phyloP scores from a whole-genome alignment of 2,797 vertebrate species.

The Argyrosomus regius region DNA sequence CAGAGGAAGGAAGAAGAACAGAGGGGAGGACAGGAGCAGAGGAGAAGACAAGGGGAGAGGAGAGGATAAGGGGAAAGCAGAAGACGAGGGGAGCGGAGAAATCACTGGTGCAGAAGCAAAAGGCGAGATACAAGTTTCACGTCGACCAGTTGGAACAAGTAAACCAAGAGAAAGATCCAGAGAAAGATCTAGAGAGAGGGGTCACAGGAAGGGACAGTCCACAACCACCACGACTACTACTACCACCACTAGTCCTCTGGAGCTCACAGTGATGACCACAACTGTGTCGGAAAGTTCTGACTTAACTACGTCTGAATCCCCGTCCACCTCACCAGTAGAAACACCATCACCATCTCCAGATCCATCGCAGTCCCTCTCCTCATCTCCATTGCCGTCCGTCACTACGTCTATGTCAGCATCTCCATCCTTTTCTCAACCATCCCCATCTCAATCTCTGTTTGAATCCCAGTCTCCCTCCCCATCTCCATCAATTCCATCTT shows the following conservation, averaged over 20 bases:
- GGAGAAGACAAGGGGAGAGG: slow-evolving; percentile 63
- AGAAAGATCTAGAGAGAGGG: slow-evolving; percentile 78
- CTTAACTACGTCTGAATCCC: slow-evolving; percentile 21
- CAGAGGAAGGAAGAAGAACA: slow-evolving; percentile 78
- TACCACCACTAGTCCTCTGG: slow-evolving; percentile 18
- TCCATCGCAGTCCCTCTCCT: background rate
- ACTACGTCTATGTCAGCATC: background rate
- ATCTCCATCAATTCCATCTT: slow-evolving; percentile 7
- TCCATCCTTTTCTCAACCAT: slow-evolving; percentile 27
- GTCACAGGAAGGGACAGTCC: slow-evolving; percentile 77
- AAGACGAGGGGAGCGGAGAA: slow-evolving; percentile 78
- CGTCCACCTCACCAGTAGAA: slow-evolving; percentile 36
- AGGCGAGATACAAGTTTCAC: slow-evolving; percentile 83
- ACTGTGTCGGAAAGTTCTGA: slow-evolving; percentile 20
- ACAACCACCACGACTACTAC: slow-evolving; percentile 57
- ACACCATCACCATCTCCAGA: slow-evolving; percentile 27
- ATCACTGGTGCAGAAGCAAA: slow-evolving; percentile 73
- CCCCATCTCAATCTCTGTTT: slow-evolving; percentile 25
- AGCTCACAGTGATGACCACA: slow-evolving; percentile 45
- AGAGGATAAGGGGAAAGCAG: slow-evolving; percentile 68
- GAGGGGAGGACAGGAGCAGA: slow-evolving; percentile 72
- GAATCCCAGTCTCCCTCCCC: slow-evolving; percentile 23
- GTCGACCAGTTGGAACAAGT: slow-evolving; percentile 66
- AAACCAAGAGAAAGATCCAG: slow-evolving; percentile 79
- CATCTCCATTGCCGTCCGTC: background rate